Evolutionary conservation across 2,888 invertebrate genomes (phyloP).

Genomic region (Mechanitis messenoides): DNA sequence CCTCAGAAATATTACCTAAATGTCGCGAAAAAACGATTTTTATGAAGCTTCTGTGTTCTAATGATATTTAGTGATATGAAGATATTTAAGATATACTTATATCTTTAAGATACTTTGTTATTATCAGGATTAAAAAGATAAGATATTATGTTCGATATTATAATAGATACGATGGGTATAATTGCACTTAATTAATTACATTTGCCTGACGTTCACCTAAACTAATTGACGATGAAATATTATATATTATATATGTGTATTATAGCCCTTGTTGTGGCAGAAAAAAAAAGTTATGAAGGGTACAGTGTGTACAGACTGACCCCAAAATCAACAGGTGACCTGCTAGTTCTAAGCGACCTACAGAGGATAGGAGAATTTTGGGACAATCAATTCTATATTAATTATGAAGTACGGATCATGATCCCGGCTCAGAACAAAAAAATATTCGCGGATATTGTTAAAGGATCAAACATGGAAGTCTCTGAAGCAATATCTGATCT

Average conservation of each 20-base stretch:
- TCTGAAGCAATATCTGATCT: conserved; percentile 47
- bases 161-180: background rate
- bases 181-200: conserved; percentile 9
- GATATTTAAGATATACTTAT: too few species aligned
- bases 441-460: conserved; percentile 37
- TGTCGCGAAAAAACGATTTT: too few species aligned
- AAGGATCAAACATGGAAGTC: conserved; percentile 34
- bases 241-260: conserved; percentile 31
- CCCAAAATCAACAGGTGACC: conserved; percentile 64
- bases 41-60: too few species aligned
- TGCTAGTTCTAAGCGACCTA: conserved; percentile 62
- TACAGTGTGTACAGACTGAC: conserved; percentile 76
- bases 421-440: conserved; percentile 43
- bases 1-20: too few species aligned
- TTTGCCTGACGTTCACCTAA: background rate
- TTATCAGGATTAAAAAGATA: too few species aligned
- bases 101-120: too few species aligned
- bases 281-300: conserved; percentile 64
- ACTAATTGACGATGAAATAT: conserved; percentile 36
- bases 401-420: conserved; percentile 53
- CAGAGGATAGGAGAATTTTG: conserved; percentile 60
- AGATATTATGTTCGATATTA: too few species aligned
- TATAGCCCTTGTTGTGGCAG: conserved; percentile 28
- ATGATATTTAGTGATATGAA: too few species aligned
- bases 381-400: conserved; percentile 48